A percentile compares a stretch with the other conserved stretches of the same genome.
Evolutionary conservation across 92 coral and sea anemone species (phyloP).

Genomic region (Bergia puertoricense): DNA sequence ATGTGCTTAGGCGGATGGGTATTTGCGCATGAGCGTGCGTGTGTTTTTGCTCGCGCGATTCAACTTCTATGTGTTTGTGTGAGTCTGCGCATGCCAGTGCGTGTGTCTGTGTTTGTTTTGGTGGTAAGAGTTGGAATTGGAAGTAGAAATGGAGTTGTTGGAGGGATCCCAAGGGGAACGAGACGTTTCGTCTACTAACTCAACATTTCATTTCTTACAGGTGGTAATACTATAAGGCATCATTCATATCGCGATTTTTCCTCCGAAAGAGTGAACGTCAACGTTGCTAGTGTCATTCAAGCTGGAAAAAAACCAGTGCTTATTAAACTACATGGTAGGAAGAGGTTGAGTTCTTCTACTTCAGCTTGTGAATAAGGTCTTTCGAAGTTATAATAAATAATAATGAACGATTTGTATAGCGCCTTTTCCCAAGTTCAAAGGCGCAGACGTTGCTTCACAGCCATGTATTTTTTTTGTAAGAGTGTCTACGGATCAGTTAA

Average conservation of each 20-base stretch:
- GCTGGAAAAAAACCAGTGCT: background rate
- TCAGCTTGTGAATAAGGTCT: background rate
- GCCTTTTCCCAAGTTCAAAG: too few relatives aligned
- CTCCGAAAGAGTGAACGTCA: constrained; percentile 7
- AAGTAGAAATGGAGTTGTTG: too few relatives aligned
- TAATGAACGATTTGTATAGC: too few relatives aligned
- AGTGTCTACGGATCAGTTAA: too few relatives aligned
- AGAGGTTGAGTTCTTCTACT: background rate
- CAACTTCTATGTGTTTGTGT: too few relatives aligned
- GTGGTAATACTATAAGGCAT: background rate
- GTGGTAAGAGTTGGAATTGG: background rate
- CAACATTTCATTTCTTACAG: background rate
- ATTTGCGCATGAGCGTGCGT: too few relatives aligned
- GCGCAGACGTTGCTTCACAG: background rate
- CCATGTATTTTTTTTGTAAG: background rate
- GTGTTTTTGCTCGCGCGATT: too few relatives aligned
- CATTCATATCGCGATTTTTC: constrained; percentile 1
- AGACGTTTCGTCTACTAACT: background rate
- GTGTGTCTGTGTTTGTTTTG: background rate
- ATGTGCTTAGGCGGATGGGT: too few relatives aligned
- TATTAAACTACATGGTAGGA: constrained; percentile 30
- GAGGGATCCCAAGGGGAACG: background rate
- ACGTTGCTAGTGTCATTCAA: background rate
- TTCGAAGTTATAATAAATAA: background rate
- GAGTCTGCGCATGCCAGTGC: background rate